Evolutionary conservation across 2,113 vertebrate species (phyloP), one percentile per base, ranked within the genome.

Genomic region (Zosterops pallidus): DNA sequence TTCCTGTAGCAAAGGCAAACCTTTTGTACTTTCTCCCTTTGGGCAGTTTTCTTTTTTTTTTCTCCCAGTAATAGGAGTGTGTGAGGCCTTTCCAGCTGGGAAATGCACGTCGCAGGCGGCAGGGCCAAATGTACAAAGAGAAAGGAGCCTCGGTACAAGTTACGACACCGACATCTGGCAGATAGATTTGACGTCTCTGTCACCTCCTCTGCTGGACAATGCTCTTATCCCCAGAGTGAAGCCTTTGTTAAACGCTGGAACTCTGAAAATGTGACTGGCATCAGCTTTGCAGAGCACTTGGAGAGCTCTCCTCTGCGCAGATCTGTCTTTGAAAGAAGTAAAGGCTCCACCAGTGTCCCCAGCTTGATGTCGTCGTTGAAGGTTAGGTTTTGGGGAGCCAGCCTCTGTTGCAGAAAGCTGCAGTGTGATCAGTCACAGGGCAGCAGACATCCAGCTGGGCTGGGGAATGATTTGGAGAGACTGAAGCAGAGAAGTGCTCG

Each of bases 21-120:
- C 91, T 97, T 97, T 96, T 97, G 96, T 97, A 94, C 84, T 89
- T 95, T 95, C 93, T 87, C 89, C 94, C 92, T 87, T 79, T 56
- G 94, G 91, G 84, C 87, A 87, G 65, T 87, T 95, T 74, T 96
- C 87, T 72, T 92, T 91, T 92, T 91, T 91, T 92, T 91, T 96
- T 96, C 95, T 76, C 93, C 74, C 91, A 79, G 93, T 67, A 86
- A 91, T 4, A 92, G 83, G 94, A 91, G 83, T 63, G 72, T 25
- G 26, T 3, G 14, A 94, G 91, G 72, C 47, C 86, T 86, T 92
- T 94, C 91, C 94, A 96, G 93, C 95, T 95, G 96, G 95, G 84
- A 94, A 94, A 85, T 28, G 91, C 89, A 91, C 8, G 8, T 92
- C 82, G 94, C 91, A 87, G 84, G 62, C 89, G 9, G 78, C 2